Percentiles rank a stretch among this genome's conserved stretches.
phyloP scores from a whole-genome alignment of 2,888 invertebrate genomes.

The Hermaeophaga mercurialis region DNA sequence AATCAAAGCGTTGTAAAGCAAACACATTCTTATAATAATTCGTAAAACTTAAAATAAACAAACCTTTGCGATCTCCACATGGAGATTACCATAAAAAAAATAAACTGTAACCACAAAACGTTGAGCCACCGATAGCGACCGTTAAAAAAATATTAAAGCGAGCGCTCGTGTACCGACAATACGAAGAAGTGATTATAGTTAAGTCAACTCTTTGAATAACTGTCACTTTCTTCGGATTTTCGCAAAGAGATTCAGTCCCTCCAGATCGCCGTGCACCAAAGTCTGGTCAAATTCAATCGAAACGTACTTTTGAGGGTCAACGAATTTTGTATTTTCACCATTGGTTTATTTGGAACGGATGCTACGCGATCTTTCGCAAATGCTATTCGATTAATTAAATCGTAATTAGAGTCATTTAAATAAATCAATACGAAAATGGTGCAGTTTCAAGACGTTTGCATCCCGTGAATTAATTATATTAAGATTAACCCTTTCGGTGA shows the following conservation, averaged over 20 bases:
- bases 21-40: too few relatives aligned
- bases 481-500: too few relatives aligned
- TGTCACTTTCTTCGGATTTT: slow-evolving; percentile 18
- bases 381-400: background rate
- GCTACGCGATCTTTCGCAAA: background rate
- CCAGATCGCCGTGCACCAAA: background rate
- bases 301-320: background rate
- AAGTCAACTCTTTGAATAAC: slow-evolving; percentile 9
- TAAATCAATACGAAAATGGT: too few relatives aligned
- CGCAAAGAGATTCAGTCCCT: slow-evolving; percentile 10
- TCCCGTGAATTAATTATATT: too few relatives aligned
- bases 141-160: background rate
- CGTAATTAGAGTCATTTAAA: background rate
- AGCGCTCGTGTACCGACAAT: slow-evolving; percentile 9
- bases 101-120: too few relatives aligned
- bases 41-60: too few relatives aligned
- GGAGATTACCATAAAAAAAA: too few relatives aligned
- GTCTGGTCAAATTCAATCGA: background rate
- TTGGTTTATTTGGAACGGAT: background rate
- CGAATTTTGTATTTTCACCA: background rate
- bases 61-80: too few relatives aligned
- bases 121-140: too few relatives aligned
- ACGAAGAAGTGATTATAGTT: slow-evolving; percentile 7
- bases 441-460: too few relatives aligned
- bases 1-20: too few relatives aligned